Conservation (phyloP, 2,113 vertebrate species). For the Hippotragus niger region DNA sequence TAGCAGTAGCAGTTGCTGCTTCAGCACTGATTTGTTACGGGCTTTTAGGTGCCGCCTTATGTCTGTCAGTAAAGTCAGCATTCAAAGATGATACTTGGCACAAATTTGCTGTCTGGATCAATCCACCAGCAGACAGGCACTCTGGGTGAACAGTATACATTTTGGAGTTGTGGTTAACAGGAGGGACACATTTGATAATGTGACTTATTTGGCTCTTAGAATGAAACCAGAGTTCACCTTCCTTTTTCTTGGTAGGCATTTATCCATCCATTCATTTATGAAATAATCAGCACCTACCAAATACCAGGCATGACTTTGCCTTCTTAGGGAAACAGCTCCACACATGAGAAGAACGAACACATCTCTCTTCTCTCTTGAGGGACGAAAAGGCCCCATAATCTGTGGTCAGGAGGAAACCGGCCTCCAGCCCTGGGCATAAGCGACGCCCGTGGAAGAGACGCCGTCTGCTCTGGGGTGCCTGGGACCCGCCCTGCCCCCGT, state of each 20-base stretch:
- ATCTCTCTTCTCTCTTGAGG: not conserved
- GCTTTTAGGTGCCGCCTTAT: not conserved
- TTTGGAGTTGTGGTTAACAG: not conserved
- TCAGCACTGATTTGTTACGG: not conserved
- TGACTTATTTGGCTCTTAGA: not conserved
- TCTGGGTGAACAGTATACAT: not conserved
- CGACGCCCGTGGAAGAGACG: not conserved
- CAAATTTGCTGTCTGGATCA: not conserved
- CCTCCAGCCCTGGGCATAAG: not conserved
- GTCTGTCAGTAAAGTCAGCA: not conserved
- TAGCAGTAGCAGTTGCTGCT: not conserved
- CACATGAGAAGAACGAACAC: not conserved
- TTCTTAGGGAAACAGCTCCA: not conserved
- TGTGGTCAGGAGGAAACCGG: not conserved
- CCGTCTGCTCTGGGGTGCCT: not conserved
- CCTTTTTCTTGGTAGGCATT: not conserved
- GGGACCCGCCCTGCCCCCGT: not conserved
- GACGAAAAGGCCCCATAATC: not conserved
- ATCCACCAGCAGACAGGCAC: not conserved
- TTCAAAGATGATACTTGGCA: not conserved
- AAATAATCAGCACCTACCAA: not conserved
- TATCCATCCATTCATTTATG: not conserved
- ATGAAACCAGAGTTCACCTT: not conserved
- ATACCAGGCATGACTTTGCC: not conserved
- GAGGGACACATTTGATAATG: not conserved